Percentiles rank a stretch among this genome's conserved stretches.
phyloP scores from a whole-genome alignment of 1,140 invertebrate genomes.

The Euura lappo region DNA sequence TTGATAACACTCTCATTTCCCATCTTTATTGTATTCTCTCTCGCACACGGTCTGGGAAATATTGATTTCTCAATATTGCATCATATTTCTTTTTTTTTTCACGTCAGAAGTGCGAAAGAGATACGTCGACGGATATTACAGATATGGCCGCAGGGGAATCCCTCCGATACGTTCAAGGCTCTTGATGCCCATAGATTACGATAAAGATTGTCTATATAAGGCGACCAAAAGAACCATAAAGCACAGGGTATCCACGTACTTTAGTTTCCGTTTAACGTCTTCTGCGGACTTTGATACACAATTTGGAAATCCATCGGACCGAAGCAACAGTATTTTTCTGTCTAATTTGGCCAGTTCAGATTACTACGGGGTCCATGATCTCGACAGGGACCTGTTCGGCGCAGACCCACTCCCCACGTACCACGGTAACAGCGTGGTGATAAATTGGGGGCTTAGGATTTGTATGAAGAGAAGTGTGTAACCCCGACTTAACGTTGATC shows the following conservation, averaged over 20 bases:
- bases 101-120: conserved; percentile 8
- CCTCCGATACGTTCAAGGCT: not conserved
- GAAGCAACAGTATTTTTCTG: not conserved
- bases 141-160: not conserved
- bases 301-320: not conserved
- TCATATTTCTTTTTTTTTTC: conserved; percentile 9
- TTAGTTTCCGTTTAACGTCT: no score
- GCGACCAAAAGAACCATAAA: no score
- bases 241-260: no score
- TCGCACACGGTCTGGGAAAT: not conserved
- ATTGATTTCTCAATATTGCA: conserved; percentile 15
- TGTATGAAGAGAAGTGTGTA: conserved; percentile 60
- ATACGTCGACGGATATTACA: not conserved
- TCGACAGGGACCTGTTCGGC: conserved; percentile 45
- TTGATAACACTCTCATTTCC: conserved; percentile 2
- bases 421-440: conserved; percentile 34
- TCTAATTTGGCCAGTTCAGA: conserved; percentile 4
- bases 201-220: no score
- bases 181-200: conserved; percentile 27
- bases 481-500: conserved; percentile 55
- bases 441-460: conserved; percentile 57
- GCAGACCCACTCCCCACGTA: conserved; percentile 36
- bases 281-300: no score
- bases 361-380: conserved; percentile 1
- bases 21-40: not conserved